Evolutionary conservation across 2,113 vertebrate species (phyloP).

Genomic region (Syrmaticus mikado): DNA sequence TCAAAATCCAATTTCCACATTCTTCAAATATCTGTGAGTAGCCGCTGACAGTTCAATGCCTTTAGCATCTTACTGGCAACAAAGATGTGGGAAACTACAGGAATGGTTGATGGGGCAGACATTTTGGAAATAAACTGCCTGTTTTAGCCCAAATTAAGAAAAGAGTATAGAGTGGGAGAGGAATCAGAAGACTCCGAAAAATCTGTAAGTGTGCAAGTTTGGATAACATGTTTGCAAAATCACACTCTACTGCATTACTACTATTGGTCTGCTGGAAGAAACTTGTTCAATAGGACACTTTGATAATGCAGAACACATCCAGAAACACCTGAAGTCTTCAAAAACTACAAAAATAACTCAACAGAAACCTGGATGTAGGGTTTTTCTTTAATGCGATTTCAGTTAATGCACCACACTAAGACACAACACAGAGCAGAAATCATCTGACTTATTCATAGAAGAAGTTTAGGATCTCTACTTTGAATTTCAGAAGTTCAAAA

Average conservation of each 20-base stretch:
- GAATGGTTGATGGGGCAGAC: background rate
- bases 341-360: background rate
- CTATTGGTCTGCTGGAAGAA: background rate
- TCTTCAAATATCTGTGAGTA: background rate
- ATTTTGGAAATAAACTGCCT: background rate
- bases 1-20: accelerated
- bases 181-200: background rate
- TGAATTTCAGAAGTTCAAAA: background rate
- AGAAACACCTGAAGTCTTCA: background rate
- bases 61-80: background rate
- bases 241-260: background rate
- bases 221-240: background rate
- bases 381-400: background rate
- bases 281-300: background rate
- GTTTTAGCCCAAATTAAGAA: background rate
- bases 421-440: background rate
- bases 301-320: background rate
- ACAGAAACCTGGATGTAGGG: background rate
- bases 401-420: background rate
- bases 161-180: accelerated
- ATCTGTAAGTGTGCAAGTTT: background rate
- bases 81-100: background rate
- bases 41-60: background rate
- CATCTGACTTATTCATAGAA: background rate
- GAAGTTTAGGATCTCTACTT: background rate